phyloP scores from a whole-genome alignment of 2,888 invertebrate species.

The Meteorus colon region DNA sequence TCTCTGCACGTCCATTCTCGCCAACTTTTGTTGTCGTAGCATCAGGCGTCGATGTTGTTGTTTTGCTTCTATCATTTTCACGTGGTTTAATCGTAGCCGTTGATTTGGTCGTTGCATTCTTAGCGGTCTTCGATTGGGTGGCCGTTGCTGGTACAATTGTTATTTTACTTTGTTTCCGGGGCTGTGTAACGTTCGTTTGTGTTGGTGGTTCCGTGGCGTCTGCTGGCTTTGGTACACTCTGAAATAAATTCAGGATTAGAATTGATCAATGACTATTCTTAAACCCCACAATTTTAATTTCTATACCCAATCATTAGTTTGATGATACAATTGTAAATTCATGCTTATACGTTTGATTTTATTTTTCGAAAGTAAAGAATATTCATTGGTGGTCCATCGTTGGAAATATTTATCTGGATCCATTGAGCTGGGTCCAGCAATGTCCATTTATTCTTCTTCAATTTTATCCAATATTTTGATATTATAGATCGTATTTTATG shows the following conservation, averaged over 20 bases:
- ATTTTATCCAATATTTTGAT: neutral
- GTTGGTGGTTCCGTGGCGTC: slow-evolving; percentile 56
- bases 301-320: slow-evolving; percentile 22
- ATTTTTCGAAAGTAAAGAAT: neutral
- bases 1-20: slow-evolving; percentile 69
- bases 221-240: slow-evolving; percentile 69
- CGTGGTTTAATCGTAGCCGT: slow-evolving; percentile 18
- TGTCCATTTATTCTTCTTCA: slow-evolving; percentile 30
- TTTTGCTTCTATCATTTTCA: slow-evolving; percentile 38
- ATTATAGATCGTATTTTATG: neutral
- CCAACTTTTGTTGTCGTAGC: slow-evolving; percentile 55
- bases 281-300: slow-evolving; percentile 7
- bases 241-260: slow-evolving; percentile 29
- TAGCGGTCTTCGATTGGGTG: slow-evolving; percentile 64
- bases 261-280: slow-evolving; percentile 7
- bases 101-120: slow-evolving; percentile 53
- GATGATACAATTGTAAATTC: slow-evolving; percentile 21
- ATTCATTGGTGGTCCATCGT: slow-evolving; percentile 20
- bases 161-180: slow-evolving; percentile 72
- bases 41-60: slow-evolving; percentile 38
- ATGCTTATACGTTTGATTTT: slow-evolving; percentile 23
- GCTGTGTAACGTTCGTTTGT: slow-evolving; percentile 45
- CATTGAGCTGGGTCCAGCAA: slow-evolving; percentile 30
- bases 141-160: slow-evolving; percentile 71
- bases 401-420: neutral